Conservation (phyloP, 2,888 invertebrate genomes). For the Apamea crenata region DNA sequence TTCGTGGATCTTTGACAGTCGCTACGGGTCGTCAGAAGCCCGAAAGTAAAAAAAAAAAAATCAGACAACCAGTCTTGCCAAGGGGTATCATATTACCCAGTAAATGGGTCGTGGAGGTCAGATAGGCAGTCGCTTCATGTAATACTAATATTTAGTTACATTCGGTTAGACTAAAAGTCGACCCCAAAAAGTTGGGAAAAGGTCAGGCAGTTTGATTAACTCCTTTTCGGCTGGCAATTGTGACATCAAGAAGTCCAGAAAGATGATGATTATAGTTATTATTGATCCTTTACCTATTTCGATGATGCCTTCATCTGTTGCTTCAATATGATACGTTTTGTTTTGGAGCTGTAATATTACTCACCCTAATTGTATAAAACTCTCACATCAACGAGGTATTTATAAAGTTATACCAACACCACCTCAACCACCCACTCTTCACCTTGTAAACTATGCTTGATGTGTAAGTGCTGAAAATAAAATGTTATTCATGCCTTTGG, state of each 20-base stretch:
- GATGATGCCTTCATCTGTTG: neutral
- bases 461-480: slow-evolving; percentile 36
- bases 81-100: no score
- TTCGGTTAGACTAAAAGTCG: neutral
- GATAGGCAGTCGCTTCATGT: no score
- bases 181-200: neutral
- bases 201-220: no score
- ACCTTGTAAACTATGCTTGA: slow-evolving; percentile 10
- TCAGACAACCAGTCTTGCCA: no score
- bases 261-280: no score
- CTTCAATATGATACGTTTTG: neutral
- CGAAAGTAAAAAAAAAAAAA: no score
- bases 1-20: no score
- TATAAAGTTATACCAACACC: slow-evolving; percentile 5
- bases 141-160: neutral
- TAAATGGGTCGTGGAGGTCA: neutral
- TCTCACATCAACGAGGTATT: slow-evolving; percentile 14
- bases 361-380: slow-evolving; percentile 15
- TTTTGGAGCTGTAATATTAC: neutral
- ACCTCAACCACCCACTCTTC: no score
- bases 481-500: slow-evolving; percentile 1
- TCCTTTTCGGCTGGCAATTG: no score
- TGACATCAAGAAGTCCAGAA: no score
- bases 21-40: no score
- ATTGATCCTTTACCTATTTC: neutral